Percentiles rank a stretch among this genome's conserved stretches.
Conservation (phyloP, 2,797 vertebrate species). For the Lophotriccus pileatus region DNA sequence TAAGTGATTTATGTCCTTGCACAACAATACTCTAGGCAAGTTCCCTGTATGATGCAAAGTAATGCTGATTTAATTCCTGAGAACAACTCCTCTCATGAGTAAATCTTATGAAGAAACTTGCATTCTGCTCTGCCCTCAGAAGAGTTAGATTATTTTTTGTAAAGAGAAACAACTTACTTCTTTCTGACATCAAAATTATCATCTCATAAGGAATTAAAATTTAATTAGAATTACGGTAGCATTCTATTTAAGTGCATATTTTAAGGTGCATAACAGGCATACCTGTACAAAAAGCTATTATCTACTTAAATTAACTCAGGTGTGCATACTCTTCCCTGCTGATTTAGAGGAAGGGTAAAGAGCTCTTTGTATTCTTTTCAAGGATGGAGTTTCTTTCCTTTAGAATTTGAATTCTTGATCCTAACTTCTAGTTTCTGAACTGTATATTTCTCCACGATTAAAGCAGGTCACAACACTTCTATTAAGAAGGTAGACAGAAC, state of each 20-base stretch:
- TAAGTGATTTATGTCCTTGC: background rate
- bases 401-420: background rate
- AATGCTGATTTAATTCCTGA: background rate
- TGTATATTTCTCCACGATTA: background rate
- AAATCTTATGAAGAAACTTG: background rate
- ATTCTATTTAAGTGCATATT: conserved; percentile 31
- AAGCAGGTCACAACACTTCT: background rate
- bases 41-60: background rate
- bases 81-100: background rate
- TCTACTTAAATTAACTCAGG: conserved; percentile 28
- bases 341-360: background rate
- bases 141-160: conserved; percentile 1
- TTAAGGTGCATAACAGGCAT: conserved; percentile 9
- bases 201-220: conserved; percentile 28
- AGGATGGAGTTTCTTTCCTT: background rate
- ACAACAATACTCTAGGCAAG: background rate
- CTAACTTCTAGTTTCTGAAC: background rate
- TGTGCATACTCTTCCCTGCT: background rate
- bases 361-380: background rate
- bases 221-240: conserved; percentile 42
- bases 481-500: background rate
- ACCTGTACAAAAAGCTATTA: background rate
- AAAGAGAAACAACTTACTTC: conserved; percentile 9
- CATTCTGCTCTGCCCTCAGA: background rate
- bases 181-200: conserved; percentile 10